Percentiles rank a stretch among this genome's conserved stretches.
Evolutionary conservation across 2,888 invertebrate genomes (phyloP).

Genomic region (Drosophila pseudotakahashii): DNA sequence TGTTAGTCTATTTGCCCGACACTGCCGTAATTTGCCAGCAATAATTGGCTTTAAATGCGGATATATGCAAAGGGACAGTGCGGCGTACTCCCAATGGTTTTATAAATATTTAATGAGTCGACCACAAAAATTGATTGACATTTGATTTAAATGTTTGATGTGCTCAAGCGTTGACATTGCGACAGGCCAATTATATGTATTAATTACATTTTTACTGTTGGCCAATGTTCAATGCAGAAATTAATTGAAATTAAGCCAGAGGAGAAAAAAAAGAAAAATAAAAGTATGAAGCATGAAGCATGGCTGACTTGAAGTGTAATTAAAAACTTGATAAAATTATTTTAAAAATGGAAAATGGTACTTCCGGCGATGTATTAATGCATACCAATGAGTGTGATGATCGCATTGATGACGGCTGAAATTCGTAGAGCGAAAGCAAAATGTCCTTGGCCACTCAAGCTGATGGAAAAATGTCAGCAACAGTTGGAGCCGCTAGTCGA

Average conservation of each 20-base stretch:
- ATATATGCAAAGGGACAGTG: conserved; percentile 15
- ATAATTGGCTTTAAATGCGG: conserved; percentile 26
- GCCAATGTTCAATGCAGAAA: conserved; percentile 24
- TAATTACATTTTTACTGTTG: conserved; percentile 58
- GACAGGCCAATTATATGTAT: conserved; percentile 57
- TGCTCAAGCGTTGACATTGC: conserved; percentile 20
- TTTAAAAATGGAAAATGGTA: conserved; percentile 10
- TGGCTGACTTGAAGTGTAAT: conserved; percentile 45
- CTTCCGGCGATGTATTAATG: background rate
- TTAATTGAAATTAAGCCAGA: conserved; percentile 55
- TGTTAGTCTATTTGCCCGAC: conserved; percentile 33
- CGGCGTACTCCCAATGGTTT: conserved; percentile 1
- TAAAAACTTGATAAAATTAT: conserved; percentile 36
- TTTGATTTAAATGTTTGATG: conserved; percentile 49
- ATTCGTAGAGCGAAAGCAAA: conserved; percentile 12
- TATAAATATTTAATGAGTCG: conserved; percentile 39
- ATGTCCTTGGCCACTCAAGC: conserved; percentile 49
- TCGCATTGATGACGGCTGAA: background rate
- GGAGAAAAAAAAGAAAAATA: conserved; percentile 1
- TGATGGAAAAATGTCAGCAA: conserved; percentile 73
- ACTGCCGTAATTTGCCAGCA: conserved; percentile 24
- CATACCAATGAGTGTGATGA: conserved; percentile 11
- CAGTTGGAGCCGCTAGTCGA: conserved; percentile 60
- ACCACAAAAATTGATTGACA: conserved; percentile 61
- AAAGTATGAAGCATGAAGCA: background rate